Evolutionary conservation across 1,140 invertebrate genomes (phyloP).

Genomic region (Penaeus indicus): DNA sequence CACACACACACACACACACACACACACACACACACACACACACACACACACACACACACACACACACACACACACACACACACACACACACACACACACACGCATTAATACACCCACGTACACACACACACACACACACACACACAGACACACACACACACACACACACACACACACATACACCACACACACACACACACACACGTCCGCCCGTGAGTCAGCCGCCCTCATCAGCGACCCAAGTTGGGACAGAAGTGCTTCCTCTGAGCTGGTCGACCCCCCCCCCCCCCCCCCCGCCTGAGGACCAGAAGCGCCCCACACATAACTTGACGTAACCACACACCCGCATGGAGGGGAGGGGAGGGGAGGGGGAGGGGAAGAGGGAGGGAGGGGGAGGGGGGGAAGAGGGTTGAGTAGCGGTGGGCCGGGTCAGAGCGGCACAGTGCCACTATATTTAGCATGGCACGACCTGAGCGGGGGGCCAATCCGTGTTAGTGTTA

Average conservation of each 20-base stretch:
- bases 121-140: neutral
- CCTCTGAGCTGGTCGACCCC: too few species aligned
- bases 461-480: slow-evolving; percentile 7
- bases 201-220: too few species aligned
- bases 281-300: too few species aligned
- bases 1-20: too few species aligned
- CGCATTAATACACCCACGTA: neutral
- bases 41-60: too few species aligned
- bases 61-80: neutral
- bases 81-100: neutral
- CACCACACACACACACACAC: too few species aligned
- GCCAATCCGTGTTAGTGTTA: neutral
- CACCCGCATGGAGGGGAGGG: too few species aligned
- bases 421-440: slow-evolving; percentile 30
- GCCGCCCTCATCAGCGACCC: too few species aligned
- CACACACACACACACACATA: neutral
- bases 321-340: too few species aligned
- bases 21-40: too few species aligned
- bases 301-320: too few species aligned
- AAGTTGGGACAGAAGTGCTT: too few species aligned
- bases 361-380: neutral
- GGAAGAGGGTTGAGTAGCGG: neutral
- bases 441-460: slow-evolving; percentile 22
- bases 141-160: neutral
- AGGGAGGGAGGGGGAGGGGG: neutral